Conservation (phyloP, 2,113 vertebrate genomes). For the Podocnemis expansa region DNA sequence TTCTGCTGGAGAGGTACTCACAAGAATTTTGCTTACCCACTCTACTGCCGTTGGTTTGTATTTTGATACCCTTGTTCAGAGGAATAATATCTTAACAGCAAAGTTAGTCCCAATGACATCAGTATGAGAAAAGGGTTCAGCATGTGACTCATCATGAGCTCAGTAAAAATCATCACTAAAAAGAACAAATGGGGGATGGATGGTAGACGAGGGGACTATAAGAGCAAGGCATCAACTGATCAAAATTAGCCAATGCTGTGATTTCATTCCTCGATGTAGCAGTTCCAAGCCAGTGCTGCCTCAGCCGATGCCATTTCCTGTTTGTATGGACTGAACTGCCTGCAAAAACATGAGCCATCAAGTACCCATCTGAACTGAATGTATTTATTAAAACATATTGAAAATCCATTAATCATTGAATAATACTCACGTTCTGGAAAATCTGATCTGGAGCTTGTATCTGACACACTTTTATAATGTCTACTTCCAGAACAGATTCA, state of each 20-base stretch:
- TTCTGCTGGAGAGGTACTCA: not conserved
- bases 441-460: slow-evolving; percentile 6
- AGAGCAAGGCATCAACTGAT: not conserved
- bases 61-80: not conserved
- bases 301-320: not conserved
- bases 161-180: not conserved
- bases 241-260: not conserved
- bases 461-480: slow-evolving; percentile 22
- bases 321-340: slow-evolving; percentile 6
- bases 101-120: not conserved
- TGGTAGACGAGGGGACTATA: not conserved
- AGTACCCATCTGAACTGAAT: not conserved
- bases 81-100: not conserved
- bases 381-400: not conserved
- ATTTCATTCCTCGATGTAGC: not conserved
- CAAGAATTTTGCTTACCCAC: not conserved
- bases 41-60: not conserved
- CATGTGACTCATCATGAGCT: not conserved
- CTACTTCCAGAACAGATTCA: slow-evolving; percentile 35
- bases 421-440: slow-evolving; percentile 41
- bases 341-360: not conserved
- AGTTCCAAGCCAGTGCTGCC: not conserved
- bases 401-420: slow-evolving; percentile 45
- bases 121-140: not conserved
- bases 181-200: not conserved